Conservation (phyloP, 2,888 invertebrate species). For the Acleris emargana region DNA sequence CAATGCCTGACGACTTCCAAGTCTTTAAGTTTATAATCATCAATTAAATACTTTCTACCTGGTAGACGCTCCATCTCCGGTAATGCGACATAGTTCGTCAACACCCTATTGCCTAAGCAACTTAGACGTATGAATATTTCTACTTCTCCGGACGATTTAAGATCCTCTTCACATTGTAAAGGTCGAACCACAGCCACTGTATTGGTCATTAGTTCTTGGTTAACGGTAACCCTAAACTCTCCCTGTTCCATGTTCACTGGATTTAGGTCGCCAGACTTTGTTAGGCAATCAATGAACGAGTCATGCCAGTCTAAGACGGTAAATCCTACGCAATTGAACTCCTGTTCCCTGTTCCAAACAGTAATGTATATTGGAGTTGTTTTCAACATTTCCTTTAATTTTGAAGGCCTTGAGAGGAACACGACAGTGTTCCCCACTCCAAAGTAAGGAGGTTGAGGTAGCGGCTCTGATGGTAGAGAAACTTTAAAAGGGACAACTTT, state of each 20-base stretch:
- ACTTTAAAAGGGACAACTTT: slow-evolving; percentile 55
- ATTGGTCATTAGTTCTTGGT: slow-evolving; percentile 68
- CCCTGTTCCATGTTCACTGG: slow-evolving; percentile 71
- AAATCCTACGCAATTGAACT: slow-evolving; percentile 70
- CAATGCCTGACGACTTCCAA: slow-evolving; percentile 76
- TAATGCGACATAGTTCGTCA: slow-evolving; percentile 68
- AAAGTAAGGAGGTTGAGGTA: slow-evolving; percentile 76
- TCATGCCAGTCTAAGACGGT: slow-evolving; percentile 70
- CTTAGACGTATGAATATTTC: slow-evolving; percentile 68
- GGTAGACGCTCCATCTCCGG: slow-evolving; percentile 78
- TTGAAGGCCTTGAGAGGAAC: slow-evolving; percentile 72
- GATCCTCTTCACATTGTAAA: slow-evolving; percentile 74
- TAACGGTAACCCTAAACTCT: slow-evolving; percentile 66
- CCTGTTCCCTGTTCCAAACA: slow-evolving; percentile 76
- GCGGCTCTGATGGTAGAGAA: slow-evolving; percentile 69
- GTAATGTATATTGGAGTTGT: slow-evolving; percentile 73
- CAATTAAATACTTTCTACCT: slow-evolving; percentile 70
- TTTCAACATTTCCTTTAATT: slow-evolving; percentile 64
- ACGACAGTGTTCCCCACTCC: slow-evolving; percentile 75
- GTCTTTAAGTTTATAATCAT: slow-evolving; percentile 72
- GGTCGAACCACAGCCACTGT: slow-evolving; percentile 66
- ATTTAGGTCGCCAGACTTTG: slow-evolving; percentile 63
- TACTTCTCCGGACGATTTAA: slow-evolving; percentile 72
- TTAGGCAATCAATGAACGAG: slow-evolving; percentile 66
- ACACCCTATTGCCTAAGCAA: slow-evolving; percentile 70